These are phyloP conservation scores for Mythimna vitellina DNA, from an alignment of 2,888 invertebrate genomes.

Conservation along the genomic window DNA sequence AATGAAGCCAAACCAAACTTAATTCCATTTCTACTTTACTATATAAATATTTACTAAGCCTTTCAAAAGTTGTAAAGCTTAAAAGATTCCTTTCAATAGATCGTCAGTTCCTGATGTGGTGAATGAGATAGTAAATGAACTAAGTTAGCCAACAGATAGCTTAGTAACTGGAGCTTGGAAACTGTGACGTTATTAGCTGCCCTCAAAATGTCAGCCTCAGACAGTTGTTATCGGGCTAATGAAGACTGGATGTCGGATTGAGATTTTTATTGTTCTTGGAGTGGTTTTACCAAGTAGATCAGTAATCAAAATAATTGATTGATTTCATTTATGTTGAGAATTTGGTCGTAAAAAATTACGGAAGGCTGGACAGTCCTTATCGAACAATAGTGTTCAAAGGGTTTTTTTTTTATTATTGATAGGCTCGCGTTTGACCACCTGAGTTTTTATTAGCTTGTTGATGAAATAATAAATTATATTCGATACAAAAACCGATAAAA, in stretches of 20 bases:
- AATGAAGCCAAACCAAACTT: not conserved
- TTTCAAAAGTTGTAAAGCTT: constrained; percentile 1
- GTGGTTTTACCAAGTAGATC: not conserved
- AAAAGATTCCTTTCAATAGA: constrained; percentile 13
- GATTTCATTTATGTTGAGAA: not conserved
- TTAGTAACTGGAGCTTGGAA: constrained; percentile 34
- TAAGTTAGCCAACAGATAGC: constrained; percentile 29
- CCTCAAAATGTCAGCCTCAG: constrained; percentile 44
- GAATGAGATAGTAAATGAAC: constrained; percentile 28
- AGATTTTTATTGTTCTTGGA: constrained; percentile 22
- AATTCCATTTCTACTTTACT: not conserved
- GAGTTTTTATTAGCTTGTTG: too few species aligned
- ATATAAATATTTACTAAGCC: not conserved
- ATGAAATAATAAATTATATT: too few species aligned
- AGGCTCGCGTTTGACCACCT: too few species aligned
- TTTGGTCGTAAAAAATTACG: too few species aligned
- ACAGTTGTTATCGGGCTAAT: constrained; percentile 17
- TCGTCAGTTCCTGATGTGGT: constrained; percentile 19
- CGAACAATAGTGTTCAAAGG: too few species aligned
- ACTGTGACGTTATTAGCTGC: constrained; percentile 42
- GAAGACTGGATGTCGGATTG: constrained; percentile 17
- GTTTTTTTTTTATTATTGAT: too few species aligned
- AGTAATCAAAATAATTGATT: too few species aligned
- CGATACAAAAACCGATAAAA: too few species aligned
- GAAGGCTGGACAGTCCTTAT: too few species aligned